Evolutionary conservation across 1,140 invertebrate species (phyloP).

Genomic region (Augochlora pura): DNA sequence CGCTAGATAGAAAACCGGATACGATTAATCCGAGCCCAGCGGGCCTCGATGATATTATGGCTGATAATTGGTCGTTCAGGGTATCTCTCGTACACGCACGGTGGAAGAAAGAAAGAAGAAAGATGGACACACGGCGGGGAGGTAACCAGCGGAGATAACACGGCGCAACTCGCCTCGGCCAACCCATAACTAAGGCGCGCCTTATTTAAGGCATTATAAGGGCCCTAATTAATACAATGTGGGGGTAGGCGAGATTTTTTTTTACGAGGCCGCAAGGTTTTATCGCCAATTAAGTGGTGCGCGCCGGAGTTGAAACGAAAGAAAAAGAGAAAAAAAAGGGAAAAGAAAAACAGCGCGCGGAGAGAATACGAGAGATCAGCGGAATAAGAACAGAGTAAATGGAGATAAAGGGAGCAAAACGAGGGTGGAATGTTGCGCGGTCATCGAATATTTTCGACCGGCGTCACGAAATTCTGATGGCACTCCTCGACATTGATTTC

Average conservation of each 20-base stretch:
- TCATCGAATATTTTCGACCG: conserved; percentile 58
- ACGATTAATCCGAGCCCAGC: conserved; percentile 76
- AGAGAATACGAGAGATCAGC: conserved; percentile 3
- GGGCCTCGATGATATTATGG: conserved; percentile 74
- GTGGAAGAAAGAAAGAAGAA: conserved; percentile 60
- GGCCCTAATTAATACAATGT: conserved; percentile 79
- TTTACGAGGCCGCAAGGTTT: conserved; percentile 77
- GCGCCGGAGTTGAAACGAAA: conserved; percentile 42
- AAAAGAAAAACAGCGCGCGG: conserved; percentile 26
- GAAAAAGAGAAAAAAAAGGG: too few relatives aligned
- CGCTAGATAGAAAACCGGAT: conserved; percentile 76
- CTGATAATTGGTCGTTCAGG: conserved; percentile 77
- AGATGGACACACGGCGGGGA: conserved; percentile 60
- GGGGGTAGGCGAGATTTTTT: conserved; percentile 74
- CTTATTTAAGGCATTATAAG: conserved; percentile 77
- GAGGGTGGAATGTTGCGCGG: conserved; percentile 39
- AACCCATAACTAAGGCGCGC: conserved; percentile 75
- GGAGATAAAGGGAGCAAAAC: conserved; percentile 50
- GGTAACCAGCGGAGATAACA: conserved; percentile 73
- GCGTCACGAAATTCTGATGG: conserved; percentile 53
- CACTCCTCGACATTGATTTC: not conserved
- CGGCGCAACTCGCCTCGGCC: conserved; percentile 70
- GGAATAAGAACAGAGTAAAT: conserved; percentile 25
- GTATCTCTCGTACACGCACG: conserved; percentile 48
- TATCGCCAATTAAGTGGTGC: conserved; percentile 78